Evolutionary conservation across 2,113 vertebrate genomes (phyloP).

Genomic region (Corythornis madagascariensis): DNA sequence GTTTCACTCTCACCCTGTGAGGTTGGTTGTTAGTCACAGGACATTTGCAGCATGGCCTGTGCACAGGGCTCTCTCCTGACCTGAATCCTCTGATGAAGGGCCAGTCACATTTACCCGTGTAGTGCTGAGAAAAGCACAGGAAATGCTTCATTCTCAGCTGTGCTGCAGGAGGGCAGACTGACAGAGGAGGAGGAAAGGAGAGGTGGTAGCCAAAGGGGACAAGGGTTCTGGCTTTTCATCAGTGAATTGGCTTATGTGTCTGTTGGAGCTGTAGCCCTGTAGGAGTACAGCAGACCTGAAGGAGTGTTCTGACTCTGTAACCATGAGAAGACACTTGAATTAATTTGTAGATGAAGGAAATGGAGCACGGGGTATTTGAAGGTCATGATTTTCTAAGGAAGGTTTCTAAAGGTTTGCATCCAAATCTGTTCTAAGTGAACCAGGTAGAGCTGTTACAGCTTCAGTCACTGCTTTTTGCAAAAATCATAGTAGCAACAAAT

Average conservation of each 20-base stretch:
- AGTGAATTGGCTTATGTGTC: not conserved
- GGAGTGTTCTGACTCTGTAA: not conserved
- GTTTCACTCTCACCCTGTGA: not conserved
- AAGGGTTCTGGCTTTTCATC: not conserved
- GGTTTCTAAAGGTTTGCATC: conserved; percentile 5
- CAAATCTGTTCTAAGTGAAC: not conserved
- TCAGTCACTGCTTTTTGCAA: not conserved
- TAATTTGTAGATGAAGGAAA: conserved; percentile 35
- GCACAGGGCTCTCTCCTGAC: not conserved
- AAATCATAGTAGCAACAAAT: not conserved
- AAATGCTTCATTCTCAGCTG: not conserved
- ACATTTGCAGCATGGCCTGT: not conserved
- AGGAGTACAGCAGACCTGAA: not conserved
- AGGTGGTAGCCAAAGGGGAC: not conserved
- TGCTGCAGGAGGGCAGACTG: not conserved
- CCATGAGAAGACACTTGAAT: conserved; percentile 27
- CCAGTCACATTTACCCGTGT: not conserved
- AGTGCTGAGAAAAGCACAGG: not conserved
- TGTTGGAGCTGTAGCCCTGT: not conserved
- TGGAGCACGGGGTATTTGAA: not conserved
- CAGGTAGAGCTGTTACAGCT: not conserved
- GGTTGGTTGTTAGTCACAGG: not conserved
- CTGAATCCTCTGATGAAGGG: not conserved
- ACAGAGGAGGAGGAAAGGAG: not conserved
- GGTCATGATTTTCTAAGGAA: not conserved